Evolutionary conservation across 2,888 invertebrate species (phyloP), one percentile per base, ranked within the genome.

Genomic region (Chrysolina haemoptera): DNA sequence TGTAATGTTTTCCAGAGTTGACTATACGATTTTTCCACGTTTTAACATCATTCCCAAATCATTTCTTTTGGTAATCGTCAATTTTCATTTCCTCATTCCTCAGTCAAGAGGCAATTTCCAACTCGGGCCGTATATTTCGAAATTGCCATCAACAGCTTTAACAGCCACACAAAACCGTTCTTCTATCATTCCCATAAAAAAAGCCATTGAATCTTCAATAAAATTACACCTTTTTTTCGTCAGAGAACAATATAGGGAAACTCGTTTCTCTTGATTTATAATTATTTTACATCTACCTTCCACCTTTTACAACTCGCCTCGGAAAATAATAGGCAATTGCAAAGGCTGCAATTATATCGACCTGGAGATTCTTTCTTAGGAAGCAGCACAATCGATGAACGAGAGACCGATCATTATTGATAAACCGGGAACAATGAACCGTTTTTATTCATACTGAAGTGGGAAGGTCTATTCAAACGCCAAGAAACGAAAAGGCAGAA

Each of bases 281-380:
- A 72, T 70, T 68, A 71, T 65, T 71, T 75, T 63, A 73, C 64
- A 63, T 68, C 72, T 73, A 16, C 59, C 27, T n/a, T 59, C 59
- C 16, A 64, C 72, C 68, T 73, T 72, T 68, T 73, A 68, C 43
- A 71, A 62, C 63, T 59, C 68, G 67, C 48, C 27, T 65, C 63
- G 65, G 48, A 65, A 73, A 73, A 73, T 73, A 73, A 73, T 73
- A 73, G 68, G 69, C 59, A 69, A 73, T 73, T 65, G 73, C 69
- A 12, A 50, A 65, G 69, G 59, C 69, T 73, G 53, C 69, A 73
- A 73, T 73, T 73, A 73, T 69, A 69, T 65, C 68, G 72, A 73
- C n/a, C 12, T n/a, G 35, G 59, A 27, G 35, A 59, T 22, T 59
- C 14, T 59, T 59, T 59, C 59, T 35, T 59, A n/a, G 35, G 59